Base-by-base conservation (phyloP, 2,888 invertebrate species). In the Scaeva pyrastri region DNA sequence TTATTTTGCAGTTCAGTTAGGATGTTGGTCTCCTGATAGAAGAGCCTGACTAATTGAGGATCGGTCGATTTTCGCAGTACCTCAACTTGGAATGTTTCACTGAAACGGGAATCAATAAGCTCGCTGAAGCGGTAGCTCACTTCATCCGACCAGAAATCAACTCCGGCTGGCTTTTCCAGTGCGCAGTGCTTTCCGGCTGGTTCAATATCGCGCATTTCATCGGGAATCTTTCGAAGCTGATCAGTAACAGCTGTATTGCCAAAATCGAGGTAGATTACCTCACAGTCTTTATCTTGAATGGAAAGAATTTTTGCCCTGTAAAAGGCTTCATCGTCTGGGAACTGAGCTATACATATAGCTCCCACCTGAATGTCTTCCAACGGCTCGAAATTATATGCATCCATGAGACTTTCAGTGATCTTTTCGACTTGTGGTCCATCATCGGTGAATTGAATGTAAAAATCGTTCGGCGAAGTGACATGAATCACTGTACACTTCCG, bases 261-360 rank as follows among this genome's bases (percentile, higher is more conserved):
- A 90, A 95, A 95, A 90, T 96, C 96, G 5, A 96, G 94, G 89
- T 96, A 96, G 12, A 96, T 94, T 5, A 96, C 95, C 0, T 96
- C 96, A 0, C 95, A 96, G 74, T 96, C 96, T 87, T 96, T 96
- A 2, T 94, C 93, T 87, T 96, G 95, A 0, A 96, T 94, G 89
- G 96, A 96, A 26, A 98, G 94, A 12, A 98, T 95, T 90, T 96
- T 95, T 0, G 98, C 98, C 85, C 98, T 94, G 92, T 99, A 99
- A 97, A 97, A 99, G 87, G 95, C 94, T 39, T 95, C 95, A 91
- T 98, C 97, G 2, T 95, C 95, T 1, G 95, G 94, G 91, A 97
- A 98, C 89, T 96, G 95, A 1, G 98, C 98, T 55, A 95, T 93
- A 89, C 96, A 96, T 0, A 95, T 88, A 0, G 94, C 94, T 12